Evolutionary conservation across 2,113 vertebrate species (phyloP), one percentile per base, ranked within the genome.

Genomic region (Origma solitaria): DNA sequence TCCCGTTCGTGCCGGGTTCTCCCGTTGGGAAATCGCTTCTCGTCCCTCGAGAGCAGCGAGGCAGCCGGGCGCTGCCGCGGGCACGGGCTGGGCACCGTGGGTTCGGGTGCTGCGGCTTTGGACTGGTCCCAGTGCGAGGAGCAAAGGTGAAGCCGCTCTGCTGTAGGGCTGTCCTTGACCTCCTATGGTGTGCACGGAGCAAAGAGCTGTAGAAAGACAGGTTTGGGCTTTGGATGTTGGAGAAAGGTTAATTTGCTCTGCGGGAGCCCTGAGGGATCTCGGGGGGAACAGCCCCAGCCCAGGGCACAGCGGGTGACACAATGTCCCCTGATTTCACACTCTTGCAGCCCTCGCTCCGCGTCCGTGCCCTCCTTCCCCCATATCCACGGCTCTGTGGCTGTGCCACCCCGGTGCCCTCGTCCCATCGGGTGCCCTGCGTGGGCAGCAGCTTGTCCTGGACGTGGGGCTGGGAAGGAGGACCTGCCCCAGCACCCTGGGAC

Each of bases 291-390:
- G 38, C 49, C 81, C 76, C 9, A 0, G n/a, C 38, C 28, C 24
- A 1, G 66, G 70, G 31, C 2, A 1, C 22, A 31, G 24, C 10
- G 1, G 16, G 3, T 40, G 82, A 11, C 7, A 15, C 44, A 8
- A 2, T 4, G 3, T 44, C 40, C 44, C 70, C 61, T 23, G 47
- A 1, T 5, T 4, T 0, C 17, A 0, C 38, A 1, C 33, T 30
- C 15, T 2, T 1, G 11, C 56, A 17, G 49, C 33, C 76, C n/a
- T 31, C 37, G 31, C 75, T 42, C 38, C 13, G 37, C 58, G 6
- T 21, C 40, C 38, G 69, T 15, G 22, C 42, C 2, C 3, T n/a
- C 38, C 38, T 21, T 30, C 37, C 53, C 33, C 53, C 4, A 2
- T 31, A 28, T 10, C 24, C 60, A 53, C 21, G 28, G 38, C 44